Evolutionary conservation across 2,797 vertebrate species (phyloP).

Genomic region (Loris lydekkerianus): DNA sequence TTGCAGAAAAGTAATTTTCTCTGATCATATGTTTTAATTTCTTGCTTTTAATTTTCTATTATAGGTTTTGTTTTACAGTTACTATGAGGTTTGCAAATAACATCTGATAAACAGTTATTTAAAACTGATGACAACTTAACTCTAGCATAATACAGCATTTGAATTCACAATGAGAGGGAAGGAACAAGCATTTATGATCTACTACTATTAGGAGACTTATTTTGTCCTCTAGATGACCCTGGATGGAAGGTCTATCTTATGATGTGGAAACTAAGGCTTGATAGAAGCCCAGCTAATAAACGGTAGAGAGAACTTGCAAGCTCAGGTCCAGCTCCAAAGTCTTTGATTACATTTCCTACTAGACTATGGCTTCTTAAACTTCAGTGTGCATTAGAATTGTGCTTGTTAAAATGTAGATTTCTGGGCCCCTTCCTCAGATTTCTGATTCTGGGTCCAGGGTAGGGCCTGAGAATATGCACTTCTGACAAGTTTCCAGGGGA

Average conservation of each 20-base stretch:
- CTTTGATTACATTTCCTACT: neutral
- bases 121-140: neutral
- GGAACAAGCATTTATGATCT: neutral
- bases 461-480: neutral
- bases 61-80: too few species aligned
- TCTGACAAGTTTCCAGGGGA: neutral
- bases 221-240: neutral
- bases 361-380: neutral
- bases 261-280: neutral
- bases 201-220: neutral
- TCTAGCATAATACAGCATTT: neutral
- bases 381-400: neutral
- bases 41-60: too few species aligned
- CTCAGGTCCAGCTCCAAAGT: too few species aligned
- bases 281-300: neutral
- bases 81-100: too few species aligned
- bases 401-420: neutral
- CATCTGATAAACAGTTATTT: too few species aligned
- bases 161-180: neutral
- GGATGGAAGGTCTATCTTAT: neutral
- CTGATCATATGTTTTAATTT: too few species aligned
- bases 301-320: neutral
- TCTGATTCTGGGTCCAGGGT: neutral
- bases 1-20: too few species aligned
- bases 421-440: neutral